Evolutionary conservation across 2,797 vertebrate genomes (phyloP).

Genomic region (Fistularia commersonii): DNA sequence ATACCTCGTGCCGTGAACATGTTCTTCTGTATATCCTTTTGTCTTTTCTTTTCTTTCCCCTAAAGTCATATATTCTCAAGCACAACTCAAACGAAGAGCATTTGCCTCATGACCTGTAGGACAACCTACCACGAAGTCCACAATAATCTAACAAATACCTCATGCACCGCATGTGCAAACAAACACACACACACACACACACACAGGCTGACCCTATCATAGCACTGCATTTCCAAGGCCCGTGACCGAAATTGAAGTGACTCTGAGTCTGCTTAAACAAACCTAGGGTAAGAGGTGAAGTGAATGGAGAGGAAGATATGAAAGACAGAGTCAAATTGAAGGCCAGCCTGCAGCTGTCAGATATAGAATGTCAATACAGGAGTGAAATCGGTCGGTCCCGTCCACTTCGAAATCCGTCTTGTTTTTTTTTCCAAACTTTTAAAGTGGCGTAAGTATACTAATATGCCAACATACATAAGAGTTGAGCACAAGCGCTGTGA

Average conservation of each 20-base stretch:
- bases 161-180: slow-evolving; percentile 3
- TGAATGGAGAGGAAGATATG: slow-evolving; percentile 23
- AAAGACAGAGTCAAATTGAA: slow-evolving; percentile 26
- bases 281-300: slow-evolving; percentile 34
- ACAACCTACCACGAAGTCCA: slow-evolving; percentile 35
- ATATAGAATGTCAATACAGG: slow-evolving; percentile 46
- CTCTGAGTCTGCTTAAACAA: slow-evolving; percentile 60
- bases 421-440: not conserved
- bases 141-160: slow-evolving; percentile 53
- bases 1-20: too few relatives aligned
- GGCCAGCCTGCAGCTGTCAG: slow-evolving; percentile 27
- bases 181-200: slow-evolving; percentile 5
- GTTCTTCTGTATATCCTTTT: too few relatives aligned
- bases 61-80: too few relatives aligned
- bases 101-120: slow-evolving; percentile 56
- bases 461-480: slow-evolving; percentile 1
- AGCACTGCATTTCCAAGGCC: slow-evolving; percentile 35
- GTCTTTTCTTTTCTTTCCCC: too few relatives aligned
- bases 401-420: not conserved
- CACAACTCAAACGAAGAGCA: slow-evolving; percentile 23
- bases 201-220: slow-evolving; percentile 36
- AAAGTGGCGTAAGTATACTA: slow-evolving; percentile 2
- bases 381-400: slow-evolving; percentile 1
- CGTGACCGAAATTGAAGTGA: slow-evolving; percentile 66
- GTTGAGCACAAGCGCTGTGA: slow-evolving; percentile 2